Evolutionary conservation across 2,888 invertebrate species (phyloP).

Genomic region (Arctia plantaginis): DNA sequence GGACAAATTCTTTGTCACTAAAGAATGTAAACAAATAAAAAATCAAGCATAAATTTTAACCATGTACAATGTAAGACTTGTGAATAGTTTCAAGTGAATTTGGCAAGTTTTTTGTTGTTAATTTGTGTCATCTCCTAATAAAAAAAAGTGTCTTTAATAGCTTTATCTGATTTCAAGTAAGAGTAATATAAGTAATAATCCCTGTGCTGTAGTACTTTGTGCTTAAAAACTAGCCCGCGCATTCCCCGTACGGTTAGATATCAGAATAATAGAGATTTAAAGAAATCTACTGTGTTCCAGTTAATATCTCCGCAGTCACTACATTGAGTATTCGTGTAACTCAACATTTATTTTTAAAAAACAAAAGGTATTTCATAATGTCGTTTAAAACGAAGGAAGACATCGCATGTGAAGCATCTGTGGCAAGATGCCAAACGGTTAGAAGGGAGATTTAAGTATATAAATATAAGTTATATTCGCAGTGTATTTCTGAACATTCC

Average conservation of each 20-base stretch:
- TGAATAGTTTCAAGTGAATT: too few species aligned
- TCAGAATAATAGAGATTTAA: background rate
- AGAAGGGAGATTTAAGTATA: constrained; percentile 16
- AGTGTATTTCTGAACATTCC: constrained; percentile 5
- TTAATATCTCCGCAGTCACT: background rate
- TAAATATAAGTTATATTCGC: constrained; percentile 22
- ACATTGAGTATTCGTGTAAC: background rate
- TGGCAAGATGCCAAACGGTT: constrained; percentile 18
- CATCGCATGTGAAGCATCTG: constrained; percentile 13
- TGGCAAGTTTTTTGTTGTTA: too few species aligned
- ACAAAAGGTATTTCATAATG: constrained; percentile 18
- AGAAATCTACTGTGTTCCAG: background rate
- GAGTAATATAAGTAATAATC: too few species aligned
- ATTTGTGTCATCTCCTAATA: too few species aligned
- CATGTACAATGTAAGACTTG: too few species aligned
- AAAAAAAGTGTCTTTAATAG: too few species aligned
- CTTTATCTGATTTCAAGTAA: too few species aligned
- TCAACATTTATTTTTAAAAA: background rate
- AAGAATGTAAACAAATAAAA: background rate
- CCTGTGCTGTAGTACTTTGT: background rate
- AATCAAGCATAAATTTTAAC: too few species aligned
- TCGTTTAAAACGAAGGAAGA: constrained; percentile 11
- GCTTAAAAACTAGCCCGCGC: background rate
- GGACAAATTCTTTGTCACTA: too few species aligned
- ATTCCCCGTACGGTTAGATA: background rate